Evolutionary conservation across 2,797 vertebrate genomes (phyloP), one percentile per base, ranked within the genome.

Genomic region (Xenopus petersii): DNA sequence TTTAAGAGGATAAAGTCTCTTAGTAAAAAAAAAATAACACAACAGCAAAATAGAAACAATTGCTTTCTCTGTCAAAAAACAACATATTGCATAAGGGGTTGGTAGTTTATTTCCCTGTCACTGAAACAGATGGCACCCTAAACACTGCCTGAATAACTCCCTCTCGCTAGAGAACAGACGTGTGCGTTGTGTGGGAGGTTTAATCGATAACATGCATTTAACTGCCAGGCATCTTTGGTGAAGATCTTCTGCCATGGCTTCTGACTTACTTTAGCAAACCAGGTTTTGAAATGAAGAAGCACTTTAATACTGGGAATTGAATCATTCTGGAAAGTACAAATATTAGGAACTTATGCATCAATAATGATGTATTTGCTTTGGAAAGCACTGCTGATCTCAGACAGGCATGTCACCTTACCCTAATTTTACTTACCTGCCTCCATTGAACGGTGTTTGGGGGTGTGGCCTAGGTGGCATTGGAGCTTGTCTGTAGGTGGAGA

Each of bases 1-100:
- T 16, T 67, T 47, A 54, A 11, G 47, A 70, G 54, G 26, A 30
- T 30, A 30, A 30, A 30, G 26, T 30, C 26, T 2, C 67, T 21
- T 21, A 21, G 21, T 66, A 60, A 69, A 70, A 26, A 54, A 70
- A 79, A 79, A 74, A 74, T 30, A 79, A 65, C 66, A 74, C 65
- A 71, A 74, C 67, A 79, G 67, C 77, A 79, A 79, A 79, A 79
- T 79, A 79, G 77, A 79, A 79, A 79, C 77, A 79, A 79, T 74
- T 70, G 71, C 71, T 74, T 79, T 79, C 65, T 74, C 67, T 70
- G 76, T 79, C 76, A 79, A 78, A 78, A 79, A 79, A 79, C 77
- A 79, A 79, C 77, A 79, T 79, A 79, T 79, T 79, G 77, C 77
- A 79, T 79, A 79, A 79, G 77, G 74, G 63, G 70, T 70, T 73